These are phyloP conservation scores for Sinosuthora webbiana DNA, from an alignment of 2,113 vertebrate species.

Conservation along the genomic window DNA sequence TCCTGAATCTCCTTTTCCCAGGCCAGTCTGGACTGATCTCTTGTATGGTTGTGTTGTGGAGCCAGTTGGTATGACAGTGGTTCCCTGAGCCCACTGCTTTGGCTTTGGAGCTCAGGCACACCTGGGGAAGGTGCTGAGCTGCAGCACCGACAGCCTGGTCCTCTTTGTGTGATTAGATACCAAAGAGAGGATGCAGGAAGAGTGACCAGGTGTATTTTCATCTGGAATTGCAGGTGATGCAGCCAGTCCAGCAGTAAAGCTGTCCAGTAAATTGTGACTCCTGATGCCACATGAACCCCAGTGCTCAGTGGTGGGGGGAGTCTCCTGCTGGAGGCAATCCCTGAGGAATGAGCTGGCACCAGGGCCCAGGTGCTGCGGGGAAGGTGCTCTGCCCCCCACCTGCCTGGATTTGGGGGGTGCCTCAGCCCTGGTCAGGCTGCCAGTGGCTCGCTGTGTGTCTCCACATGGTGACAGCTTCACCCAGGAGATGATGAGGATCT, in stretches of 20 bases:
- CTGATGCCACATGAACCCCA: accelerated
- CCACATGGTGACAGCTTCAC: accelerated
- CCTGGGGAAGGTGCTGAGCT: neutral
- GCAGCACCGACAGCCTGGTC: neutral
- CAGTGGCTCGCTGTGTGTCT: neutral
- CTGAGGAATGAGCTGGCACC: accelerated
- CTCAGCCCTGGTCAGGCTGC: neutral
- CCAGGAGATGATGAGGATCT: accelerated
- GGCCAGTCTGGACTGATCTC: neutral
- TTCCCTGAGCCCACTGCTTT: neutral
- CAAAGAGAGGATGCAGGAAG: neutral
- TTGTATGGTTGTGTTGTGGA: neutral
- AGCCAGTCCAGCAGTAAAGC: neutral
- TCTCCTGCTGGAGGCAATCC: neutral
- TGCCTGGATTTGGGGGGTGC: accelerated
- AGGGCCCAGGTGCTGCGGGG: neutral
- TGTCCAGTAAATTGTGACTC: accelerated
- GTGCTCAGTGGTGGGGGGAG: neutral
- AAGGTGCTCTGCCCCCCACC: neutral
- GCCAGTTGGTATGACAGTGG: no score
- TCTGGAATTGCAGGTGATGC: neutral
- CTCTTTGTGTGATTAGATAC: no score
- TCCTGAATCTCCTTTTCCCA: neutral
- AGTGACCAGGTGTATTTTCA: neutral
- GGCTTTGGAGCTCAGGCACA: neutral